Percentiles rank a stretch among this genome's conserved stretches.
phyloP scores from a whole-genome alignment of 2,797 vertebrate species.

The Liasis olivaceus region DNA sequence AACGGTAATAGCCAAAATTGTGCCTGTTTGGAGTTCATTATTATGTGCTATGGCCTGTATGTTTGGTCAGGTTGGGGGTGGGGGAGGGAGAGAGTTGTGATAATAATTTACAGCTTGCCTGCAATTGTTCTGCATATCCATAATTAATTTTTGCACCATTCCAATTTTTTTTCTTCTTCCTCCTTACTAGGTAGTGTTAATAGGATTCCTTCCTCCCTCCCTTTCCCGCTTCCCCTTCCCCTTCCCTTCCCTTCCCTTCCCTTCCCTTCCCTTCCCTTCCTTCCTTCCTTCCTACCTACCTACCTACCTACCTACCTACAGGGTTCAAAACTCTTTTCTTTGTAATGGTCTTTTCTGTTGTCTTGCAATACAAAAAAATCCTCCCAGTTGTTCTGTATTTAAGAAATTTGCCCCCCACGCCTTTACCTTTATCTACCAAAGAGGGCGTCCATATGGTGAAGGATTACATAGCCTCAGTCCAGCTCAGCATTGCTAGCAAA shows the following conservation, averaged over 20 bases:
- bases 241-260: no score
- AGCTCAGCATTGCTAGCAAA: background rate
- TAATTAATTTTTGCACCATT: background rate
- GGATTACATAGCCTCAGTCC: background rate
- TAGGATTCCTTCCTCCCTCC: background rate
- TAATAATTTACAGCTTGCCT: background rate
- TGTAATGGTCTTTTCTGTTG: background rate
- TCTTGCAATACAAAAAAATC: background rate
- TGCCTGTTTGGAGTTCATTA: background rate
- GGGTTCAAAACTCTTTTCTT: no score
- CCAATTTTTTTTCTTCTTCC: background rate
- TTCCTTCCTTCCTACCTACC: background rate
- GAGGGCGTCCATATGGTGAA: background rate
- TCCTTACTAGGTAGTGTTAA: background rate
- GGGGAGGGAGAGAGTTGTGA: background rate
- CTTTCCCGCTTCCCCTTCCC: background rate
- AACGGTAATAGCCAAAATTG: conserved; percentile 80
- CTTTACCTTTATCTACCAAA: background rate
- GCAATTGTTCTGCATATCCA: background rate
- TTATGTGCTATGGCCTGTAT: background rate
- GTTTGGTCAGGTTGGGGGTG: background rate
- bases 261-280: background rate
- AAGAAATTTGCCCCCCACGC: background rate
- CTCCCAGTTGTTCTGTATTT: background rate
- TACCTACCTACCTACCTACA: background rate